phyloP scores from a whole-genome alignment of 2,888 invertebrate genomes.

The Adineta ricciae region DNA sequence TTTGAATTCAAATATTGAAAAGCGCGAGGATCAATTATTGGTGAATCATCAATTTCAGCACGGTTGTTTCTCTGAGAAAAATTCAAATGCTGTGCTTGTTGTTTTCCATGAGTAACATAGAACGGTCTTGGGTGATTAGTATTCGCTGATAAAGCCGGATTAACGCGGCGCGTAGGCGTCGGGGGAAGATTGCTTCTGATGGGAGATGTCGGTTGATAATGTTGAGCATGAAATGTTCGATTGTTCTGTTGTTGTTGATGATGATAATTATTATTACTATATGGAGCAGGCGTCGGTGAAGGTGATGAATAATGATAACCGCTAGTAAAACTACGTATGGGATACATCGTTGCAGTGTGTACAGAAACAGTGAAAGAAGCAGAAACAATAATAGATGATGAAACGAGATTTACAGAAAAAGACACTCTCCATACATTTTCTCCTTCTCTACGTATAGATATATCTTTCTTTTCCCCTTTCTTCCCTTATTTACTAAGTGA shows the following conservation, averaged over 20 bases:
- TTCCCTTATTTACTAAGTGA: background rate
- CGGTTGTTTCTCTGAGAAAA: background rate
- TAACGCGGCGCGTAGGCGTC: background rate
- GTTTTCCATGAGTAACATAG: background rate
- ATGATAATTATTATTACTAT: background rate
- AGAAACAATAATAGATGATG: background rate
- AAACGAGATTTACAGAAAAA: background rate
- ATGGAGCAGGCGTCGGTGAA: background rate
- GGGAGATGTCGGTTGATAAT: background rate
- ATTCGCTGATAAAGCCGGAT: background rate
- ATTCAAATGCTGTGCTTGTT: background rate
- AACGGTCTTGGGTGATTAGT: background rate
- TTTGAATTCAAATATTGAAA: background rate
- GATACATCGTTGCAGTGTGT: background rate
- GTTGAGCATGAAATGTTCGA: background rate
- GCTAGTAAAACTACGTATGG: background rate
- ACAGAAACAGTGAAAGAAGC: background rate
- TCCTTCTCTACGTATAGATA: background rate
- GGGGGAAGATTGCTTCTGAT: background rate
- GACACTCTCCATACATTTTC: background rate
- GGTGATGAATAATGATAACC: background rate
- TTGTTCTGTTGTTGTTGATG: background rate
- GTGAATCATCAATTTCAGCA: background rate
- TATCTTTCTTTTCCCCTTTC: background rate
- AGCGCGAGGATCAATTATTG: slow-evolving; percentile 8